Evolutionary conservation across 1,140 invertebrate genomes (phyloP), one percentile per base, ranked within the genome.

Genomic region (Tachypleus tridentatus): DNA sequence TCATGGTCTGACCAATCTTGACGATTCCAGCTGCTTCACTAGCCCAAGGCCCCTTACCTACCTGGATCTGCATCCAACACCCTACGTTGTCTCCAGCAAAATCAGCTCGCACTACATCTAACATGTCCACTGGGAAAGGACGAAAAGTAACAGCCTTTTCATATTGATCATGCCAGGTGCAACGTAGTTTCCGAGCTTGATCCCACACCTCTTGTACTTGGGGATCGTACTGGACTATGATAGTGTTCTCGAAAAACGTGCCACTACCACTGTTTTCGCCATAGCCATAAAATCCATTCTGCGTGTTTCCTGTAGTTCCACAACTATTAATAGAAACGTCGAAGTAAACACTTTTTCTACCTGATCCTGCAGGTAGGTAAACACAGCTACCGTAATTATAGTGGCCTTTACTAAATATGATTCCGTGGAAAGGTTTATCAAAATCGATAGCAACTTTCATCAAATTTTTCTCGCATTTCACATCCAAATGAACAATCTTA

Each of bases 181-280:
- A 94, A 4, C 91, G 82, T 5, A 96, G 73, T 76, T 94, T 94
- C 11, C 91, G 79, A 3, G 91, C 92, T 76, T 94, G 91, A 80
- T 95, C 92, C 91, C 91, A 94, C 3, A 94, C 91, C 78, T 95
- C 92, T 78, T 95, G 92, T 1, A 95, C 91, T 80, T 94, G 87
- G 8, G 91, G 88, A 77, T 96, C 92, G 72, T 95, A 96, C 75
- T 95, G 91, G 68, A 95, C 86, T 6, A 94, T 89, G 66, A 95
- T 91, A 62, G 91, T 93, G 72, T 95, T 95, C 78, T 95, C 92
- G 71, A 94, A 93, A 75, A 89, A 94, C 1, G 90, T 93, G 2
- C 91, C 92, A 3, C 89, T 90, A 0, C 89, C 89, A 84, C 3
- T 89, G 88, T 73, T 89, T 87, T 51, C 71, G 10, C 67, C 72